A percentile compares a stretch with the other conserved stretches of the same genome.
Evolutionary conservation across 1,140 invertebrate species (phyloP).

Genomic region (Danaus melanippus): DNA sequence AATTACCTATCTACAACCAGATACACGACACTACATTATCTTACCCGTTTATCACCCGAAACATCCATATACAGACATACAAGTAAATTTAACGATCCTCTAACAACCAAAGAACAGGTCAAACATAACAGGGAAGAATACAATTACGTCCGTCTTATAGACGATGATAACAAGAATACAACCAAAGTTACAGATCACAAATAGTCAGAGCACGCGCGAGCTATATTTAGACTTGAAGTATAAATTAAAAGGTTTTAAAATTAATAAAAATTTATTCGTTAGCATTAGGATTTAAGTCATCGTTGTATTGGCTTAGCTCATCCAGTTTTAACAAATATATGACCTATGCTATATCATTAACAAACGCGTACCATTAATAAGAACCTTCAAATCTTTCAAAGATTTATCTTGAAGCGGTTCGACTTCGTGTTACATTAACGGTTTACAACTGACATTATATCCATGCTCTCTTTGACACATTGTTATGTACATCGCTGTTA

Average conservation of each 20-base stretch:
- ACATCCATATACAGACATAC: conserved; percentile 31
- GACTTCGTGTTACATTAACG: conserved; percentile 12
- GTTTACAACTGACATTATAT: conserved; percentile 20
- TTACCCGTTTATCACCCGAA: conserved; percentile 65
- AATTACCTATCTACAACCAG: conserved; percentile 60
- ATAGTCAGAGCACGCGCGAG: conserved; percentile 31
- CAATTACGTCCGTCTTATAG: conserved; percentile 42
- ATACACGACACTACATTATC: conserved; percentile 50
- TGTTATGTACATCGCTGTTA: conserved; percentile 36
- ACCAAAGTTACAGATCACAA: conserved; percentile 48
- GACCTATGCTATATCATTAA: conserved; percentile 24
- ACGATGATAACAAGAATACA: conserved; percentile 40
- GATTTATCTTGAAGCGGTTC: conserved; percentile 18
- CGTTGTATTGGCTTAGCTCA: conserved; percentile 65
- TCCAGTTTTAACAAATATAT: conserved; percentile 40
- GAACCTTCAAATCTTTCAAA: conserved; percentile 16
- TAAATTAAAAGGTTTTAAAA: conserved; percentile 14
- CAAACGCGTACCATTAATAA: conserved; percentile 18
- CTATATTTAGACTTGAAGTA: conserved; percentile 18
- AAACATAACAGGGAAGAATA: conserved; percentile 34
- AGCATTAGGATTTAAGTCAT: conserved; percentile 39
- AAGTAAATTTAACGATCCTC: conserved; percentile 23
- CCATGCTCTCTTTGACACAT: conserved; percentile 21
- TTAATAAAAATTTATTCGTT: conserved; percentile 26
- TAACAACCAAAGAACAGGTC: conserved; percentile 21